Base-by-base conservation (phyloP, 1,140 invertebrate species). In the Anoplophora glabripennis region DNA sequence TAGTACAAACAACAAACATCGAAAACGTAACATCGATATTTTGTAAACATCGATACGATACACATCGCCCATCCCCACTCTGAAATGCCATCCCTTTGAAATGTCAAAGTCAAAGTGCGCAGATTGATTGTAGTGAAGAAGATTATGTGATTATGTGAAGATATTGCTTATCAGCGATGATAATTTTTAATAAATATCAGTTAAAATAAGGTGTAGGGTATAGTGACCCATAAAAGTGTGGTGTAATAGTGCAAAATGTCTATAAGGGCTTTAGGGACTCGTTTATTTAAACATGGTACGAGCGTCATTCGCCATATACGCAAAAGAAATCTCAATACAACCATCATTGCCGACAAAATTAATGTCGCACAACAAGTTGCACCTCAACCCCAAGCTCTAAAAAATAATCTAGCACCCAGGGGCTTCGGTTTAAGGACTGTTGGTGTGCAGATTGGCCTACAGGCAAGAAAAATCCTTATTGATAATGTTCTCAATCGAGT, bases 401-500 rank as follows among this genome's bases (percentile, higher is more conserved):
- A 56, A 35, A 64, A 53, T 14, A 60, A 64, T 45, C 65, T 68
- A 68, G 69, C 73, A 59, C 61, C 64, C 51, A 64, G 57, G 61
- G 72, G 72, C 57, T 72, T 67, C 69, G 76, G 34, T 21, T 61
- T 68, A 38, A 67, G 76, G 53, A 77, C 77, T 65, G 78, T 81
- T 47, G 77, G 79, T 52, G 75, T 83, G 45, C 82, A 83, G 55
- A 74, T 83, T 49, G 78, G 77, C 14, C 72, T 78, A 45, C 83
- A 86, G 62, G 84, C 85, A 1, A 75, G 85, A 35, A 78, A 81
- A 49, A 70, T 88, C 1, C 84, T 89, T 42, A 81, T 89, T 33
- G 83, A 88, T 66, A 88, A 85, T 73, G 81, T 89, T 28, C 73
- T 89, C 4, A 86, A 83, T 63, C 76, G 86, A 53, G 85, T 87